Conservation (phyloP, 2,797 vertebrate species). For the Nyctibius grandis region DNA sequence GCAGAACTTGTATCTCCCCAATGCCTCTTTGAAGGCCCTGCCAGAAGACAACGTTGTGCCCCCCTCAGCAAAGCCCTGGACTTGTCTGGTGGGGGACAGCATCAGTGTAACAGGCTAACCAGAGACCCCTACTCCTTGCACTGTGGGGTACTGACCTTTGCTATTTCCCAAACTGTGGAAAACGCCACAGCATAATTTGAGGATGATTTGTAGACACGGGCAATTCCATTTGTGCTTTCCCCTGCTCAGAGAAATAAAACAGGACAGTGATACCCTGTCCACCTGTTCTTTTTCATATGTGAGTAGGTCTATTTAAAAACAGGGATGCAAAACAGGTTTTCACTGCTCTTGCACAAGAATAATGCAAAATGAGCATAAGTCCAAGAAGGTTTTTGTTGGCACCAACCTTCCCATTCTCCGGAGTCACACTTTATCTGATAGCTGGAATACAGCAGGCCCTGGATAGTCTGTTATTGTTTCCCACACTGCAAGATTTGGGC, state of each 20-base stretch:
- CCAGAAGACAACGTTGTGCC: background rate
- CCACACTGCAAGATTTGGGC: constrained; percentile 19
- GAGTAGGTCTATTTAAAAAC: background rate
- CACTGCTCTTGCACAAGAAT: background rate
- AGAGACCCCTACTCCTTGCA: background rate
- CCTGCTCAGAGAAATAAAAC: background rate
- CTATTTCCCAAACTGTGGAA: background rate
- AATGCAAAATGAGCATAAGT: background rate
- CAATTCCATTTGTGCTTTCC: background rate
- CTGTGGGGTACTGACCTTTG: background rate
- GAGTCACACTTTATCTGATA: background rate
- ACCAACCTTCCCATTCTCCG: background rate
- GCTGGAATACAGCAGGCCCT: background rate
- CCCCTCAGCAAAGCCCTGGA: background rate
- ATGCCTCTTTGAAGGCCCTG: background rate
- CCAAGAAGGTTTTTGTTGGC: constrained; percentile 32
- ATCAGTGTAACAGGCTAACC: background rate
- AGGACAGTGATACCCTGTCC: background rate
- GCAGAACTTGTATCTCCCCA: background rate
- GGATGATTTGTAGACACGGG: background rate
- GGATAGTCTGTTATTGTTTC: constrained; percentile 49
- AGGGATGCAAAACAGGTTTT: background rate
- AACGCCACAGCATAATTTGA: background rate
- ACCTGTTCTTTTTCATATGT: background rate
- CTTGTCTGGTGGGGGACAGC: background rate